These are phyloP conservation scores for Molossus alvarezi DNA, from an alignment of 2,797 vertebrate species.

Conservation along the genomic window DNA sequence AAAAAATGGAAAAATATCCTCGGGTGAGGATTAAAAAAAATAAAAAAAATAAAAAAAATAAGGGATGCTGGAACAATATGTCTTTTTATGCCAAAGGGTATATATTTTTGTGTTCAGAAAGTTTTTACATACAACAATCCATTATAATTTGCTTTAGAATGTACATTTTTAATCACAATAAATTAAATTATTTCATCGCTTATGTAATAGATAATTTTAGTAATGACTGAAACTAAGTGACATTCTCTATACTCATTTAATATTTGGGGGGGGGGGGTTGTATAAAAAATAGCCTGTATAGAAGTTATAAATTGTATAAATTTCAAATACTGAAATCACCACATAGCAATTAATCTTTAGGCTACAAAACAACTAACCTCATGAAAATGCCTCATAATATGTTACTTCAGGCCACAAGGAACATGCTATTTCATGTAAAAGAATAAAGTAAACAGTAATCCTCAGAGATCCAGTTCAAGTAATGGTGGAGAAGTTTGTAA, in stretches of 20 bases:
- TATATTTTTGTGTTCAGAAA: neutral
- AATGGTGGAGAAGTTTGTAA: neutral
- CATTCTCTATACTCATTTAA: neutral
- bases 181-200: neutral
- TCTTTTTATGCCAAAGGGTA: constrained; percentile 25
- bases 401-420: neutral
- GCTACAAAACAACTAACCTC: neutral
- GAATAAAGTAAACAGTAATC: neutral
- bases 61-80: neutral
- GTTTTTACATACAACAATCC: neutral
- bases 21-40: too few relatives aligned
- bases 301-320: neutral
- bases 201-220: neutral
- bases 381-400: neutral
- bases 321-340: neutral
- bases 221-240: neutral
- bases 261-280: neutral
- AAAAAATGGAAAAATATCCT: too few relatives aligned
- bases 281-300: neutral
- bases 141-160: neutral
- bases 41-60: too few relatives aligned
- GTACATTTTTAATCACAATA: neutral
- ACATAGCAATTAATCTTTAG: neutral
- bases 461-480: neutral
- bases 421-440: neutral